Evolutionary conservation across 2,113 vertebrate genomes (phyloP).

Genomic region (Crocuta crocuta): DNA sequence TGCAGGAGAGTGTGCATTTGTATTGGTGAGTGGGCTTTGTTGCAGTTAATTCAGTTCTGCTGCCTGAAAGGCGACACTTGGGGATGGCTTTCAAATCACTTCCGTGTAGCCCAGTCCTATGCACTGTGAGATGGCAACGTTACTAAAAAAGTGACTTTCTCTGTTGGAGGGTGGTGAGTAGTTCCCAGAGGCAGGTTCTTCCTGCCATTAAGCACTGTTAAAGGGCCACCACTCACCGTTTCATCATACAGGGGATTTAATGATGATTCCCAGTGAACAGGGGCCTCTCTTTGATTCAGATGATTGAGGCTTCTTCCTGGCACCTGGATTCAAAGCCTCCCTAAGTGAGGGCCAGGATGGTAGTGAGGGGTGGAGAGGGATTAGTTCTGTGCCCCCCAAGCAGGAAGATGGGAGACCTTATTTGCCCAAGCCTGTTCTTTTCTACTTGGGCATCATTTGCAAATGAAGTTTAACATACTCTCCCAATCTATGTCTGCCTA

Average conservation of each 20-base stretch:
- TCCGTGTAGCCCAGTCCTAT: conserved; percentile 48
- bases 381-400: not conserved
- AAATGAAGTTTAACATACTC: not conserved
- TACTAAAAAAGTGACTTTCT: conserved; percentile 49
- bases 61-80: not conserved
- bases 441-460: not conserved
- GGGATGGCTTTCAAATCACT: conserved; percentile 53
- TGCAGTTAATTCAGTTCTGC: not conserved
- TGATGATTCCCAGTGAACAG: not conserved
- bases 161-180: conserved; percentile 35
- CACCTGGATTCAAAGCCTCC: not conserved
- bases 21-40: not conserved
- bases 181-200: conserved; percentile 58
- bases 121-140: conserved; percentile 64
- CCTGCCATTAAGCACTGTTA: not conserved
- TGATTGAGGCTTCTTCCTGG: conserved; percentile 28
- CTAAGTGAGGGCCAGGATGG: too few relatives aligned
- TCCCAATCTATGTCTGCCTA: not conserved
- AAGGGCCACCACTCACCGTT: conserved; percentile 64
- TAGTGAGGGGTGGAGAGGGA: not conserved
- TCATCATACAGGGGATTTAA: conserved; percentile 43
- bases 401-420: not conserved
- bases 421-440: not conserved
- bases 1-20: not conserved
- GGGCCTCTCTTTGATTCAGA: conserved; percentile 44